Conservation (phyloP, 2,113 vertebrate genomes). For the Paradoxurus hermaphroditus region DNA sequence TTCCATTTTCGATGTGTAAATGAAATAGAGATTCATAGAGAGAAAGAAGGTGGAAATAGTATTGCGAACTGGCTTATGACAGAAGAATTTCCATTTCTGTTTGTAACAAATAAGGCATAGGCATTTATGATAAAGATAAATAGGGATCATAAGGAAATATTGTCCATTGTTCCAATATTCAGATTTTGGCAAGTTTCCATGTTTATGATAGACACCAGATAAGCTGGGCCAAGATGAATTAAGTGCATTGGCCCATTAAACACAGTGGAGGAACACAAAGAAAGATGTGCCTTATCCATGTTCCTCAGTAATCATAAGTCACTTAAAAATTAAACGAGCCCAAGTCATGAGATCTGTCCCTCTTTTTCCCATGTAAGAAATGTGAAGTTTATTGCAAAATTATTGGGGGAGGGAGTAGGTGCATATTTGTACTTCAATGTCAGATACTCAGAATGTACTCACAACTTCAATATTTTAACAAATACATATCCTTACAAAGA, state of each 20-base stretch:
- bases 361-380: neutral
- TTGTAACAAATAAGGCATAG: neutral
- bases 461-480: neutral
- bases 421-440: neutral
- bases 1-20: neutral
- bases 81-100: neutral
- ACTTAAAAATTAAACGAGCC: neutral
- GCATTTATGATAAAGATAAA: neutral
- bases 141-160: neutral
- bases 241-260: neutral
- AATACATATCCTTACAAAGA: neutral
- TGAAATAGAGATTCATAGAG: neutral
- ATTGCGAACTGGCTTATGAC: neutral
- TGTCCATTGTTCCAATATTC: neutral
- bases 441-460: neutral
- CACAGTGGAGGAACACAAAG: neutral
- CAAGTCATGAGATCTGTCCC: neutral
- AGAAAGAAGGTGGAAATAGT: neutral
- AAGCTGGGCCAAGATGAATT: neutral
- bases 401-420: too few relatives aligned
- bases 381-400: neutral
- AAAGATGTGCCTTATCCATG: neutral
- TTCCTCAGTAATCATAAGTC: neutral
- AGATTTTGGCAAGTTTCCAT: neutral
- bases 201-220: neutral